phyloP scores from a whole-genome alignment of 2,797 vertebrate genomes.

The Tadarida brasiliensis region DNA sequence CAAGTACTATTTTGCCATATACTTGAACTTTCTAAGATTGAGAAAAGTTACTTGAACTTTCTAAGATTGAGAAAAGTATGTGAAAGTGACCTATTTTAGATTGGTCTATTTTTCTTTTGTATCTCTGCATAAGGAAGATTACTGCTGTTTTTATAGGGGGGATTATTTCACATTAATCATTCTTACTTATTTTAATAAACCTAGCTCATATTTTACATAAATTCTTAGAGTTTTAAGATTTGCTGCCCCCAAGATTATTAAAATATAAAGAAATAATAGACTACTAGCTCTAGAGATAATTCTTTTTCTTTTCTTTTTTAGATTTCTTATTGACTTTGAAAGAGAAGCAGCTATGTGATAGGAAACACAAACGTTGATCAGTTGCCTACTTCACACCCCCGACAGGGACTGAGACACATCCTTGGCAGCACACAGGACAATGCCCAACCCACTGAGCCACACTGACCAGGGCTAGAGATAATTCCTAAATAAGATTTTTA shows the following conservation, averaged over 20 bases:
- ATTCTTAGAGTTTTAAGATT: not conserved
- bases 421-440: too few relatives aligned
- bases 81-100: not conserved
- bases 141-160: not conserved
- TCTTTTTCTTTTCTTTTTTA: not conserved
- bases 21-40: too few relatives aligned
- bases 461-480: not conserved
- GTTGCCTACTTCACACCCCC: not conserved
- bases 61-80: not conserved
- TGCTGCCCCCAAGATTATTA: not conserved
- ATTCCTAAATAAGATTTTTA: not conserved
- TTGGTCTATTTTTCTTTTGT: not conserved
- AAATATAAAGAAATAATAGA: not conserved
- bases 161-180: not conserved
- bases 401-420: not conserved
- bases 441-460: not conserved
- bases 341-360: too few relatives aligned
- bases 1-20: not conserved
- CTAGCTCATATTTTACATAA: not conserved
- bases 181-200: not conserved
- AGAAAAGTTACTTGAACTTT: not conserved
- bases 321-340: too few relatives aligned
- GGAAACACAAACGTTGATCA: not conserved
- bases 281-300: not conserved
- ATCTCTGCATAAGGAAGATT: not conserved